phyloP scores from a whole-genome alignment of 2,113 vertebrate genomes.

The Neomonachus schauinslandi region DNA sequence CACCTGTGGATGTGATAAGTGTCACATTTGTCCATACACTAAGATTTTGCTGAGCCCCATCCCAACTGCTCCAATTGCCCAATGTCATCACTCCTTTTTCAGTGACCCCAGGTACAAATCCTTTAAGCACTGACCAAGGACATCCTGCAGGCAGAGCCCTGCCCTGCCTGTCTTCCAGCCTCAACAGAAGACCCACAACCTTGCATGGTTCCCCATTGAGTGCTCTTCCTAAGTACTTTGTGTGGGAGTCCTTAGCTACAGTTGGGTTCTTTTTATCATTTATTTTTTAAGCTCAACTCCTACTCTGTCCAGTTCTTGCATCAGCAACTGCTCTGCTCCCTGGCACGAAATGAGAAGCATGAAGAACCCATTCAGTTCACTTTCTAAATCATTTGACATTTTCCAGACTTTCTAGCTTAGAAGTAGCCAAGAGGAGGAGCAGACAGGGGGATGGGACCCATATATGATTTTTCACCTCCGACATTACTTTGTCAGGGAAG shows the following conservation, averaged over 20 bases:
- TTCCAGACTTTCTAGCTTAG: conserved; percentile 65
- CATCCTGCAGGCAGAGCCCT: not conserved
- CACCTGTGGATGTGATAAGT: not conserved
- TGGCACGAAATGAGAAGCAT: conserved; percentile 48
- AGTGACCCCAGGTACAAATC: not conserved
- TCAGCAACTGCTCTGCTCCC: conserved; percentile 43
- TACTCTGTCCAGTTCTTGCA: conserved; percentile 41
- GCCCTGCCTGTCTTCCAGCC: not conserved
- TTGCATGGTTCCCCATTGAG: not conserved
- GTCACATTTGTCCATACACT: not conserved
- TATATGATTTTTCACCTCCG: conserved; percentile 77
- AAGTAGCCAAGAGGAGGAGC: conserved; percentile 64
- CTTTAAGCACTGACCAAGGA: not conserved
- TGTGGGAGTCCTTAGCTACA: not conserved
- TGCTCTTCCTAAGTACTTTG: not conserved
- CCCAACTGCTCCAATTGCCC: not conserved
- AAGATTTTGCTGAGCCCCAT: not conserved
- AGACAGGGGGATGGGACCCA: conserved; percentile 69
- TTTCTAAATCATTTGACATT: conserved; percentile 73
- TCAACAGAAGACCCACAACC: not conserved
- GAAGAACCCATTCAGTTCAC: conserved; percentile 69
- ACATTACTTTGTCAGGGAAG: conserved; percentile 76
- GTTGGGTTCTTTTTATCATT: not conserved
- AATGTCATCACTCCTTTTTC: not conserved
- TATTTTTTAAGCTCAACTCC: not conserved